A percentile compares a stretch with the other conserved stretches of the same genome.
Conservation (phyloP, 2,797 vertebrate species). For the Platalea minor region DNA sequence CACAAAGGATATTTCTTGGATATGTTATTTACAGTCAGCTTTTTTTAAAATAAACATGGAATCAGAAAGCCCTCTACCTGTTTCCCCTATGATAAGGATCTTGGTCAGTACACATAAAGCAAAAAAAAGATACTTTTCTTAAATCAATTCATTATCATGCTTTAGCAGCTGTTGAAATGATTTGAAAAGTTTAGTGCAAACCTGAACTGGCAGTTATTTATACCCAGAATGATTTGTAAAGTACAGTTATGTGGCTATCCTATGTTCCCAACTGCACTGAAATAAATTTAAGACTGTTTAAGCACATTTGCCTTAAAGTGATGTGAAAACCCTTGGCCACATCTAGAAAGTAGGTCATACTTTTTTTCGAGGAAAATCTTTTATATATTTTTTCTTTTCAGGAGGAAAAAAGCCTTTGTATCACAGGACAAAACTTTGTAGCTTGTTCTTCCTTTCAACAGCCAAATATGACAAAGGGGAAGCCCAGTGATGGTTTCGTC, state of each 20-base stretch:
- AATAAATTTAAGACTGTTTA: background rate
- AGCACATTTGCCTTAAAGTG: background rate
- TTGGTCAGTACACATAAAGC: background rate
- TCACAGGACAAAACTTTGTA: background rate
- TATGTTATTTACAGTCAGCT: background rate
- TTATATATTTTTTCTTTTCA: background rate
- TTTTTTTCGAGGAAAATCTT: background rate
- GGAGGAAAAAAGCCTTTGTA: background rate
- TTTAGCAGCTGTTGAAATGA: background rate
- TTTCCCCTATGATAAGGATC: background rate
- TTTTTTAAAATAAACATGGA: background rate
- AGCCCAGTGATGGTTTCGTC: background rate
- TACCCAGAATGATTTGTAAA: background rate
- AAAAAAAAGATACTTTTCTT: background rate
- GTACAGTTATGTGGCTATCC: background rate
- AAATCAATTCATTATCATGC: background rate
- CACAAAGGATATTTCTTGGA: background rate
- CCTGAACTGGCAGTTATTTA: background rate
- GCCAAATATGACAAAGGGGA: background rate
- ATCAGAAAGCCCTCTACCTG: background rate
- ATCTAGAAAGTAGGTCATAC: background rate
- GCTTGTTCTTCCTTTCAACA: background rate
- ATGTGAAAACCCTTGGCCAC: background rate
- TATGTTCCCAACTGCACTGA: background rate
- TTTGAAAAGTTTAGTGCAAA: background rate